A percentile compares a stretch with the other conserved stretches of the same genome.
These are phyloP conservation scores for Phenacoccus solenopsis DNA, from an alignment of 1,140 invertebrate genomes.

Conservation along the genomic window DNA sequence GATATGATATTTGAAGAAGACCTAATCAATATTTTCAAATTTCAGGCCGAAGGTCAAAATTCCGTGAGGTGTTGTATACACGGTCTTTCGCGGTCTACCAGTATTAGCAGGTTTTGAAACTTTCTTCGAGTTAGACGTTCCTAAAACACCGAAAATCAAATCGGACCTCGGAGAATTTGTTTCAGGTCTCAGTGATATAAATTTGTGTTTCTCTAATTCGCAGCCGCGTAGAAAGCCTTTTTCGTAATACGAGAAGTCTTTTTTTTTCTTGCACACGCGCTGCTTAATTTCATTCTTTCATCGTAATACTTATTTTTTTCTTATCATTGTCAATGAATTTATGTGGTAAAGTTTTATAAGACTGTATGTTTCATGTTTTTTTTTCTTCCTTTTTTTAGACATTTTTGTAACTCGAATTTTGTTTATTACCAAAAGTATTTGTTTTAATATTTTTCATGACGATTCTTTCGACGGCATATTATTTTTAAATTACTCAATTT, in stretches of 20 bases:
- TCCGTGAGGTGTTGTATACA: constrained; percentile 5
- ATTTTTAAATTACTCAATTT: no score
- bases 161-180: no score
- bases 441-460: no score
- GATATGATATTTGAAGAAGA: neutral
- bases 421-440: no score
- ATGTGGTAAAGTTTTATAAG: neutral
- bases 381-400: no score
- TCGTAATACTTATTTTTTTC: neutral
- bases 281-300: neutral
- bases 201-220: no score
- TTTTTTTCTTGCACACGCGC: neutral
- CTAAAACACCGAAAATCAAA: no score
- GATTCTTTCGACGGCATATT: no score
- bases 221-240: neutral
- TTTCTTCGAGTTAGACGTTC: neutral
- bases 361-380: neutral
- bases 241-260: neutral
- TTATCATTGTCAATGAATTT: neutral
- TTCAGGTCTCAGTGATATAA: no score
- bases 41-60: neutral
- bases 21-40: neutral
- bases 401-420: no score
- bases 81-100: neutral
- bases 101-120: constrained; percentile 1